Conservation (phyloP, 1,140 invertebrate species). For the Frieseomelitta varia region DNA sequence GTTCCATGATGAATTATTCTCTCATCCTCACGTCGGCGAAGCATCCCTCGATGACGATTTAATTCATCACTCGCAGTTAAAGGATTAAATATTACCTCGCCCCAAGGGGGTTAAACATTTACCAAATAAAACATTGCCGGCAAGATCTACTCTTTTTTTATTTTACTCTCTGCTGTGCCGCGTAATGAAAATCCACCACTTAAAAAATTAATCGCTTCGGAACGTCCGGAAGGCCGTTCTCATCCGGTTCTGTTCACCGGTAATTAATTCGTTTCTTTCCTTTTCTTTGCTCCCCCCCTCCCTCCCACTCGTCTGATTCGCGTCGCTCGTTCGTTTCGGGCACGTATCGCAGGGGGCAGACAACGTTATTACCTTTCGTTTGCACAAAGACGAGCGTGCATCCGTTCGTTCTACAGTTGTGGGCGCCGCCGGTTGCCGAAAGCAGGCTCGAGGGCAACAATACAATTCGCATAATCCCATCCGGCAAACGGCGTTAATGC, state of each 20-base stretch:
- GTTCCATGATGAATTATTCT: no score
- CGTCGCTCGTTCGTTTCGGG: constrained; percentile 1
- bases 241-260: neutral
- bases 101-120: neutral
- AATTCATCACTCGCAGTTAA: neutral
- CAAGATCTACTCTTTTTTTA: neutral
- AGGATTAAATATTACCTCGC: neutral
- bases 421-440: neutral
- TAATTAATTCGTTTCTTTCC: neutral
- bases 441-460: neutral
- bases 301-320: neutral
- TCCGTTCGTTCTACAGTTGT: no score
- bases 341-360: neutral
- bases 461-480: constrained; percentile 53
- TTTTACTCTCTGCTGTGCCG: neutral
- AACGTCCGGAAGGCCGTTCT: neutral
- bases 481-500: constrained; percentile 55
- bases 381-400: neutral
- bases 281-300: neutral
- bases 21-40: no score
- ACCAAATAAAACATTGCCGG: neutral
- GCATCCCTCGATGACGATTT: no score
- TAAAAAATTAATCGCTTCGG: neutral
- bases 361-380: neutral
- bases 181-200: neutral